phyloP scores from a whole-genome alignment of 2,797 vertebrate genomes.

The Tiaroga cobitis region DNA sequence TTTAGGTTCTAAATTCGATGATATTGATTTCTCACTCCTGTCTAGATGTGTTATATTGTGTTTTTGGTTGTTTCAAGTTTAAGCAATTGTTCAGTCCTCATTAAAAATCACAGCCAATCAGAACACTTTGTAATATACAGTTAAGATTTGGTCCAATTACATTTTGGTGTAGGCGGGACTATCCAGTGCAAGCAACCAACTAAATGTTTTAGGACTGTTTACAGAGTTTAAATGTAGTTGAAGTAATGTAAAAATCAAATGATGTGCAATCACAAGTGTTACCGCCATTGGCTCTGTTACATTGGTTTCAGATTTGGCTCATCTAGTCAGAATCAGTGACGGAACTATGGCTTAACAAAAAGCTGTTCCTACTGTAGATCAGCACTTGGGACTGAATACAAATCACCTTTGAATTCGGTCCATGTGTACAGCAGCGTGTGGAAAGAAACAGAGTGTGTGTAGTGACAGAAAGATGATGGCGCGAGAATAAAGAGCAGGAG shows the following conservation, averaged over 20 bases:
- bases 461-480: conserved; percentile 35
- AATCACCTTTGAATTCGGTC: conserved; percentile 33
- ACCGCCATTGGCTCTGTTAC: no score
- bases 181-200: background rate
- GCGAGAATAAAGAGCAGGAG: conserved; percentile 21
- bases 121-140: background rate
- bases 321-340: background rate
- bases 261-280: background rate
- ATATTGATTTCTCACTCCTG: background rate
- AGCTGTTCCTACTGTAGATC: background rate
- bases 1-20: background rate
- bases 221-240: background rate
- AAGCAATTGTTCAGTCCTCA: background rate
- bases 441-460: background rate
- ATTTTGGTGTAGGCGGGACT: background rate
- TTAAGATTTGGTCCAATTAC: background rate
- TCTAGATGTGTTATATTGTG: background rate
- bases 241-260: background rate
- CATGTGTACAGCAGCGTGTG: background rate
- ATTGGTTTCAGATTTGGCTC: background rate
- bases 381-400: conserved; percentile 12
- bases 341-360: background rate
- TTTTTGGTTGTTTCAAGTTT: background rate
- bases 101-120: background rate
- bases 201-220: background rate